A percentile compares a stretch with the other conserved stretches of the same genome.
Evolutionary conservation across 2,888 invertebrate genomes (phyloP).

Genomic region (Eupithecia exiguata): DNA sequence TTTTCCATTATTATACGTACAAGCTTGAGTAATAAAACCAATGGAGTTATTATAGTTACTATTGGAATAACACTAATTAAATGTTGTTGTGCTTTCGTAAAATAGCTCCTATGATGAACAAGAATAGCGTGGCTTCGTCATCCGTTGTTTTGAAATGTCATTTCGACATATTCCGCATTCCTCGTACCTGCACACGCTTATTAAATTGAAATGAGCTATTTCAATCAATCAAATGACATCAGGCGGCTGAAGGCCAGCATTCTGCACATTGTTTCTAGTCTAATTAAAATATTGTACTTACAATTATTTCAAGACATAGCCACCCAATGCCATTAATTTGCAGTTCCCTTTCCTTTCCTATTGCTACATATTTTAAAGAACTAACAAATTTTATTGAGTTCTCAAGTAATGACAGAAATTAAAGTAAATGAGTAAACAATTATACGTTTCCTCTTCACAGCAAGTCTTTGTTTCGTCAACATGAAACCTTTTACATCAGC

Average conservation of each 20-base stretch:
- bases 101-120: not conserved
- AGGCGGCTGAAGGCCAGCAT: constrained; percentile 10
- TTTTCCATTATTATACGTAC: not conserved
- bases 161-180: constrained; percentile 31
- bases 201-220: constrained; percentile 15
- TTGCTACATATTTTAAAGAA: not conserved
- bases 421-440: constrained; percentile 7
- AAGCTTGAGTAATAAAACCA: not conserved
- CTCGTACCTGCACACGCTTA: constrained; percentile 4
- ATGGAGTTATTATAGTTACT: not conserved
- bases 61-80: not conserved
- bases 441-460: not conserved
- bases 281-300: not conserved
- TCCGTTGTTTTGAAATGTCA: constrained; percentile 33
- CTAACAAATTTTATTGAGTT: not conserved
- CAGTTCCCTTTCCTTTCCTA: not conserved
- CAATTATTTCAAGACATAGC: not conserved
- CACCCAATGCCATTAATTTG: not conserved
- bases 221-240: constrained; percentile 21
- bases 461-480: not conserved
- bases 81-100: not conserved
- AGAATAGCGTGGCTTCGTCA: constrained; percentile 2
- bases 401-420: not conserved
- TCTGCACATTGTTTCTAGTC: constrained; percentile 3
- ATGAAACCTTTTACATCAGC: constrained; percentile 36